Conservation (phyloP, 2,797 vertebrate genomes). For the Intellagama lesueurii region DNA sequence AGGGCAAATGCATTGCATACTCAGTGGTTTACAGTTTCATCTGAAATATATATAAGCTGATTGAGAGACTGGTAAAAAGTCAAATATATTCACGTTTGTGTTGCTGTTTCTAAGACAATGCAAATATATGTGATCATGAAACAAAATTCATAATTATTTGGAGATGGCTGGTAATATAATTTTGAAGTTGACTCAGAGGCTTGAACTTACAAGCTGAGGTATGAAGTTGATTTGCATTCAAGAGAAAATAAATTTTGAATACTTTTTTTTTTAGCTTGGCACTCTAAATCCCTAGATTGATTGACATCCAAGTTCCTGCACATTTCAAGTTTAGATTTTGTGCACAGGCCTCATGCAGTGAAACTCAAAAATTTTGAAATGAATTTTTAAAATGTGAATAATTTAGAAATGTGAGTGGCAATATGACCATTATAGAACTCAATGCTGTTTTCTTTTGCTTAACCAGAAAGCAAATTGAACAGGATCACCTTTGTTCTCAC, state of each 20-base stretch:
- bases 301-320: not conserved
- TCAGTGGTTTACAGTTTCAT: constrained; percentile 20
- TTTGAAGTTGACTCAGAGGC: not conserved
- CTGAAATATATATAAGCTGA: constrained; percentile 36
- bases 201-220: not conserved
- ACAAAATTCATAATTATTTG: constrained; percentile 71
- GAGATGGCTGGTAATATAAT: constrained; percentile 45
- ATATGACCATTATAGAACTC: not conserved
- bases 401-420: too few species aligned
- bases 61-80: constrained; percentile 6
- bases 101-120: constrained; percentile 43
- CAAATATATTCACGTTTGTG: not conserved
- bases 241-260: not conserved
- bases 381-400: too few species aligned
- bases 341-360: not conserved
- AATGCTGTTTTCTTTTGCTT: not conserved
- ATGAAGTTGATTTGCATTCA: too few species aligned
- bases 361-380: not conserved
- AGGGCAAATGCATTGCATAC: constrained; percentile 24
- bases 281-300: too few species aligned
- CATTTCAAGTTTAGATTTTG: not conserved
- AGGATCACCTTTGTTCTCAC: constrained; percentile 28
- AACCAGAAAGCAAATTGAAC: not conserved
- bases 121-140: constrained; percentile 56
- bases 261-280: too few species aligned